These are phyloP conservation scores for Halictus rubicundus DNA, from an alignment of 1,140 invertebrate species.

Conservation along the genomic window DNA sequence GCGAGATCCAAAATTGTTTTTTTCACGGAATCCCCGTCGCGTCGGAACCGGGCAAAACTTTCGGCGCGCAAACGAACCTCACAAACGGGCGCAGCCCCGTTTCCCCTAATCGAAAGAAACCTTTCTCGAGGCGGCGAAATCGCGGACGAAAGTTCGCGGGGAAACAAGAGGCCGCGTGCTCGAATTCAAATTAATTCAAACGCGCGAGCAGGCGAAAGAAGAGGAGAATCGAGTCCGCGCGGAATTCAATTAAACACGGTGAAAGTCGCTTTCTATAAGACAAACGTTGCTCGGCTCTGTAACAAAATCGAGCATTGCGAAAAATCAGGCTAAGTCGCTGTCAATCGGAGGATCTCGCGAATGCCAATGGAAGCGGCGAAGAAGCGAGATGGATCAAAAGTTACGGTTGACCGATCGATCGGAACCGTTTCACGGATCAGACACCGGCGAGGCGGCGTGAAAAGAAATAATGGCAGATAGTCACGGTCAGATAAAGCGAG, in stretches of 20 bases:
- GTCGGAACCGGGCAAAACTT: neutral
- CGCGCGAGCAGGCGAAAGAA: neutral
- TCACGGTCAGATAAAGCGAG: slow-evolving; percentile 66
- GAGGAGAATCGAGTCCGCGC: neutral
- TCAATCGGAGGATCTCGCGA: slow-evolving; percentile 11
- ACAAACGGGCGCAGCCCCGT: no score
- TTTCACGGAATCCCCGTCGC: neutral
- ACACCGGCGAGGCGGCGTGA: slow-evolving; percentile 49
- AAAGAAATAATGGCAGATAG: slow-evolving; percentile 72
- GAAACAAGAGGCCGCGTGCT: neutral
- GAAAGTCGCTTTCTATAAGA: slow-evolving; percentile 21
- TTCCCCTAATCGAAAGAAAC: neutral
- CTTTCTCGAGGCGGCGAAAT: neutral
- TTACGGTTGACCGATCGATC: slow-evolving; percentile 49
- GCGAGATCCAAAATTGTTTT: slow-evolving; percentile 2
- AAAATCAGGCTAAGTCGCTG: neutral
- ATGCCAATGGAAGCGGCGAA: slow-evolving; percentile 19
- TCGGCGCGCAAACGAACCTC: neutral
- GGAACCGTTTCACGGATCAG: slow-evolving; percentile 54
- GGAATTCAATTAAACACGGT: slow-evolving; percentile 26
- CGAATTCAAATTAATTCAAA: neutral
- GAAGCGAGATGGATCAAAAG: slow-evolving; percentile 40
- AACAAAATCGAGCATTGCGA: neutral
- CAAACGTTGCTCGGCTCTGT: neutral
- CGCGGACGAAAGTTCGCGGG: no score